phyloP scores from a whole-genome alignment of 2,797 vertebrate species.

The Hyperoplus immaculatus region DNA sequence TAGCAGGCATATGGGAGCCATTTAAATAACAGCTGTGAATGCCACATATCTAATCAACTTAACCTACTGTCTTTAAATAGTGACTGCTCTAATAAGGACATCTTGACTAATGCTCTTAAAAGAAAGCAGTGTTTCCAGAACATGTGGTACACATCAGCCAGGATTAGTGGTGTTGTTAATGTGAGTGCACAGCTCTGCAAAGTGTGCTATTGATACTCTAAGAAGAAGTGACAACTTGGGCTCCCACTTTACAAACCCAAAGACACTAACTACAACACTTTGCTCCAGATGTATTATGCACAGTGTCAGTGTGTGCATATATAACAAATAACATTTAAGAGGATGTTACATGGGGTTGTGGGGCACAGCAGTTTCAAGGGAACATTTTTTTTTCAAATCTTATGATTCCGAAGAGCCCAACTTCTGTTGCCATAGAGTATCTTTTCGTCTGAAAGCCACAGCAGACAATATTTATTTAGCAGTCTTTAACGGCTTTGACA shows the following conservation, averaged over 20 bases:
- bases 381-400: not conserved
- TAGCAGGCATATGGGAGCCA: constrained; percentile 15
- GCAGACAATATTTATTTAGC: constrained; percentile 7
- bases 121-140: constrained; percentile 18
- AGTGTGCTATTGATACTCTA: not conserved
- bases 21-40: constrained; percentile 37
- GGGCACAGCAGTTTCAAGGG: not conserved
- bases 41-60: constrained; percentile 50
- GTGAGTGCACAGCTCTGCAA: constrained; percentile 21
- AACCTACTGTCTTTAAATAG: constrained; percentile 26
- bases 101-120: constrained; percentile 11
- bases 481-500: constrained; percentile 25
- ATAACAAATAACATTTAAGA: constrained; percentile 14
- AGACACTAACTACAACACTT: constrained; percentile 5
- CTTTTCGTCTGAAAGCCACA: no score
- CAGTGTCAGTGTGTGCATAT: not conserved
- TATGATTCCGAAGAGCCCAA: not conserved
- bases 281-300: constrained; percentile 17
- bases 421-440: not conserved
- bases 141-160: constrained; percentile 42
- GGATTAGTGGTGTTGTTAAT: constrained; percentile 32
- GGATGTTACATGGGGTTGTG: not conserved
- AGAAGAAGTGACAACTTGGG: constrained; percentile 10
- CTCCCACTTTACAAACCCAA: constrained; percentile 5
- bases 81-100: constrained; percentile 47